These are phyloP conservation scores for Ormyrus pomaceus DNA, from an alignment of 2,888 invertebrate genomes.

Conservation along the genomic window DNA sequence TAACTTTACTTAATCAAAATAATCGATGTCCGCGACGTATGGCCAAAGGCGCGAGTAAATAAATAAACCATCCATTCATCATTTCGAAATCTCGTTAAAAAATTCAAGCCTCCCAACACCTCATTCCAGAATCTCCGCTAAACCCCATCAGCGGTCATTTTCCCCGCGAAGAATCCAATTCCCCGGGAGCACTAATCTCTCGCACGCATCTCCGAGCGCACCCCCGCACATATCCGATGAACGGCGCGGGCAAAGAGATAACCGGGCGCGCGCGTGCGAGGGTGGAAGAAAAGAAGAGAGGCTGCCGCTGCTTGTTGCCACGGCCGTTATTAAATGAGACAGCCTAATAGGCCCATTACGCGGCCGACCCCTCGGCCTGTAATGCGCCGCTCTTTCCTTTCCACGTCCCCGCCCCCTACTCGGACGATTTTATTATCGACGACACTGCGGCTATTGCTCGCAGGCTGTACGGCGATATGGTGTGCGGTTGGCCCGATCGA, in stretches of 20 bases:
- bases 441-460: not conserved
- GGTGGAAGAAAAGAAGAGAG: conserved; percentile 22
- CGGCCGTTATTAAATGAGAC: not conserved
- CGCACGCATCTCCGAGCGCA: conserved; percentile 4
- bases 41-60: too few relatives aligned
- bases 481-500: not conserved
- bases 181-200: conserved; percentile 29
- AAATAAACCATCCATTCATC: too few relatives aligned
- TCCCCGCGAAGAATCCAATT: not conserved
- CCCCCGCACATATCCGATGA: conserved; percentile 6
- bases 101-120: too few relatives aligned
- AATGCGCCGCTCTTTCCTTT: not conserved
- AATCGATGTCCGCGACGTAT: too few relatives aligned
- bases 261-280: not conserved
- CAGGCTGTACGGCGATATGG: not conserved
- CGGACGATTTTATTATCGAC: conserved; percentile 27
- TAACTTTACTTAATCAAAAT: too few relatives aligned
- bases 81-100: too few relatives aligned
- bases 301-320: not conserved
- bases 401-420: not conserved
- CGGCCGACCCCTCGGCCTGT: conserved; percentile 44
- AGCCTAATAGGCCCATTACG: conserved; percentile 74
- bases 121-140: not conserved
- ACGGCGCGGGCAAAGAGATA: not conserved
- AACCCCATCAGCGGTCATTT: not conserved